Conservation (phyloP, 2,797 vertebrate species). For the Dermochelys coriacea region DNA sequence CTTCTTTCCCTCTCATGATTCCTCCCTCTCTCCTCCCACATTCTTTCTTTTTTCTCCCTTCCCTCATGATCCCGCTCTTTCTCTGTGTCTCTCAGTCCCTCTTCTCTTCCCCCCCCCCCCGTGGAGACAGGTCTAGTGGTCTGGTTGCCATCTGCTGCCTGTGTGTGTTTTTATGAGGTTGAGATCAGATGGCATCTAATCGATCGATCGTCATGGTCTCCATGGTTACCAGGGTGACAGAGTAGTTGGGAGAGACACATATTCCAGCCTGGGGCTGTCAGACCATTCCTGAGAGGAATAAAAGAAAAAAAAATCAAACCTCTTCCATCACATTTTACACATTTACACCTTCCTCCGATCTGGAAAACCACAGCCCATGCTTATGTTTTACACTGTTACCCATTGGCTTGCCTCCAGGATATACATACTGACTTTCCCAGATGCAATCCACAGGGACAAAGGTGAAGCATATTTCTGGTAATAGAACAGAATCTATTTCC, state of each 20-base stretch:
- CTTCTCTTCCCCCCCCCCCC: slow-evolving; percentile 66
- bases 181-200: slow-evolving; percentile 93
- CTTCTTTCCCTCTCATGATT: slow-evolving; percentile 13
- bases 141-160: slow-evolving; percentile 89
- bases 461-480: slow-evolving; percentile 32
- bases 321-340: slow-evolving; percentile 67
- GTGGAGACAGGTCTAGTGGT: slow-evolving; percentile 85
- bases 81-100: slow-evolving; percentile 55
- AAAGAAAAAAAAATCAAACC: slow-evolving; percentile 54
- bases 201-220: slow-evolving; percentile 93
- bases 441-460: not conserved
- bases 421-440: slow-evolving; percentile 40
- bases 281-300: slow-evolving; percentile 77
- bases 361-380: not conserved
- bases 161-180: slow-evolving; percentile 85
- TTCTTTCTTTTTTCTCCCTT: slow-evolving; percentile 40
- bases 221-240: slow-evolving; percentile 90
- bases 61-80: slow-evolving; percentile 23
- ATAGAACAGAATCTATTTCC: slow-evolving; percentile 9
- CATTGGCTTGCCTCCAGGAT: slow-evolving; percentile 51
- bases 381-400: slow-evolving; percentile 58
- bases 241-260: slow-evolving; percentile 84
- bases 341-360: slow-evolving; percentile 72
- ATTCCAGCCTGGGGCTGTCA: slow-evolving; percentile 84
- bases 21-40: slow-evolving; percentile 25